Evolutionary conservation across 2,888 invertebrate genomes (phyloP).

Genomic region (Lepidocyrtoides sp.): DNA sequence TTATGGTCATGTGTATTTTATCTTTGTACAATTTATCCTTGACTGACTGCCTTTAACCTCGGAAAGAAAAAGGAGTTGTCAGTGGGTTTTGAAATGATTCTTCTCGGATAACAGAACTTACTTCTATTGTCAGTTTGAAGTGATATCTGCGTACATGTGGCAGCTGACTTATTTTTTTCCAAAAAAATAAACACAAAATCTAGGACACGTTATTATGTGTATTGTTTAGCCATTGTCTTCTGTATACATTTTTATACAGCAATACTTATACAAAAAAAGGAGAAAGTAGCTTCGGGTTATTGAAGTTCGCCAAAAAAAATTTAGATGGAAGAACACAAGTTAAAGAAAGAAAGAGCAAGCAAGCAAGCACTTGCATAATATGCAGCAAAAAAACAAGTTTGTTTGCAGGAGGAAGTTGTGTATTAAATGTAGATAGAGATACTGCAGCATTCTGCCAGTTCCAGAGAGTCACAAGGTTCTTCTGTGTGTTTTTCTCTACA

Average conservation of each 20-base stretch:
- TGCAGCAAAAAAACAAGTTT: conserved; percentile 37
- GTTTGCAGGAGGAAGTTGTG: neutral
- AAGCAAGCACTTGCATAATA: conserved; percentile 19
- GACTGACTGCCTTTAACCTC: neutral
- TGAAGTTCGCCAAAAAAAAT: conserved; percentile 23
- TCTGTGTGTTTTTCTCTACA: neutral
- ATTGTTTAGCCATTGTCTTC: neutral
- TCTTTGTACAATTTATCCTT: neutral
- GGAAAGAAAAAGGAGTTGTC: neutral
- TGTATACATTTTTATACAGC: neutral
- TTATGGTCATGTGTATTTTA: neutral
- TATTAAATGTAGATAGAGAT: neutral
- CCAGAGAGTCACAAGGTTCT: neutral
- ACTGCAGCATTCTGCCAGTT: conserved; percentile 48
- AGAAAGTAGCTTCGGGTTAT: conserved; percentile 44
- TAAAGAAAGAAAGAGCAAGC: neutral
- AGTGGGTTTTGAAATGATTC: neutral
- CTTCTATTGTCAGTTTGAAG: neutral
- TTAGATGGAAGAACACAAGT: conserved; percentile 17
- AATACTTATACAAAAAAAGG: neutral
- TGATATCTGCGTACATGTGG: neutral
- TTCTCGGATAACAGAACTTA: neutral
- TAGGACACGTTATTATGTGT: neutral
- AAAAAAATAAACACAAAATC: neutral
- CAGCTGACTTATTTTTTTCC: neutral